These are phyloP conservation scores for Conus ventricosus DNA, from an alignment of 1,140 invertebrate genomes.

Conservation along the genomic window DNA sequence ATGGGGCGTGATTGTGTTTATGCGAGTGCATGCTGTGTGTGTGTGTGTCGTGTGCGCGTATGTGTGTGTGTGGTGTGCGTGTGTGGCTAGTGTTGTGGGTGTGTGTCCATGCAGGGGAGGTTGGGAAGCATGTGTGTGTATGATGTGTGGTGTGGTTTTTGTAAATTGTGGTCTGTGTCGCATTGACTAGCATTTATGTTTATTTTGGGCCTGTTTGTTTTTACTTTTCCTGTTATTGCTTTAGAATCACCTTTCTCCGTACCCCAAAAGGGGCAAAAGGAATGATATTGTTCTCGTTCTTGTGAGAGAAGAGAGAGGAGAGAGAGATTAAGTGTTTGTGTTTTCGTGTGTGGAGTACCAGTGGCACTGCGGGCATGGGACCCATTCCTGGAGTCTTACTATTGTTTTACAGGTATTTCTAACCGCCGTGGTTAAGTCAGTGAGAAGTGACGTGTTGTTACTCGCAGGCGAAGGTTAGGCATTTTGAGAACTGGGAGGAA, in stretches of 20 bases:
- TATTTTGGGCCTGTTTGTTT: too few species aligned
- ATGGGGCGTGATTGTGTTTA: too few species aligned
- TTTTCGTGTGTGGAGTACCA: neutral
- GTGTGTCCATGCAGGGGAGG: too few species aligned
- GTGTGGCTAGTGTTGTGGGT: too few species aligned
- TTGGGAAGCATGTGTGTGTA: neutral
- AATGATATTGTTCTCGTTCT: too few species aligned
- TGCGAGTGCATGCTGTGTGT: too few species aligned
- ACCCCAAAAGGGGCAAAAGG: too few species aligned
- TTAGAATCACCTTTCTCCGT: too few species aligned
- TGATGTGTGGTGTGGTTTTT: neutral
- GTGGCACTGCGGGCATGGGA: too few species aligned
- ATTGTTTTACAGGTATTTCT: constrained; percentile 57
- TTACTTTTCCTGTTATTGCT: too few species aligned
- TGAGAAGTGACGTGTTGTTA: constrained; percentile 61
- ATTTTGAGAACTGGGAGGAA: neutral
- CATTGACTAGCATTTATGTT: constrained; percentile 42
- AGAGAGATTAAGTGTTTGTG: constrained; percentile 47
- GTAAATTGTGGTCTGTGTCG: neutral
- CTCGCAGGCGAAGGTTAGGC: constrained; percentile 57
- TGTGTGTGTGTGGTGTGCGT: too few species aligned
- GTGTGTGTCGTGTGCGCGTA: too few species aligned
- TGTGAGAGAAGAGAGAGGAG: constrained; percentile 57
- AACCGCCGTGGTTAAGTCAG: constrained; percentile 63
- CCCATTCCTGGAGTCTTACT: neutral